Evolutionary conservation across 2,888 invertebrate species (phyloP), one percentile per base, ranked within the genome.

Genomic region (Oligia fasciuncula): DNA sequence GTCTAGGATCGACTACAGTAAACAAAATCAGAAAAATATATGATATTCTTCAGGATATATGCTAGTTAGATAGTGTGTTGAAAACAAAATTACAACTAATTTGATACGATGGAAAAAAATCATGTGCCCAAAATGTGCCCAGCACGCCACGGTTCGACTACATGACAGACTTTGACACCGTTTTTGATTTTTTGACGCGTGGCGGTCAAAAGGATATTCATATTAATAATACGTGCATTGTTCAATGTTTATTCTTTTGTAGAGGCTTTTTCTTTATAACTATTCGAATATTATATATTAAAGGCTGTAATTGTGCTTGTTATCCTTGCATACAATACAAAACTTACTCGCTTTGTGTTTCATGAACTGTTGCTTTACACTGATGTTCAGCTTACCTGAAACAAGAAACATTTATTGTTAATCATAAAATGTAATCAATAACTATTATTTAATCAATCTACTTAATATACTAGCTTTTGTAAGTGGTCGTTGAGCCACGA

Each of bases 341-440:
- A 46, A 19, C 3, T 29, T 68, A 4, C 3, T 14, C 17, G 8
- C 29, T 65, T 23, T 0, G 40, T 40, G 19, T 65, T 65, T 19
- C 19, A 67, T 66, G 1, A 49, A 63, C 0, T 23, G 4, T 17
- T 46, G 57, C 11, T 1, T 19, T 40, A 49, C 4, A 13, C 13
- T 46, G 43, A 35, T 23, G 49, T n/a, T 63, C 23, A 4, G n/a
- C 92, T 93, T 94, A 94, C 94, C 94, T 94, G 94, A 85, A 94
- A 94, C 90, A 92, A 91, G 80, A 77, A 85, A 71, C 73, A 79
- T 76, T 72, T 75, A 51, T 13, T 40, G 6, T 68, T 13, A 63
- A 79, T 51, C 6, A 35, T 71, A 40, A 11, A 66, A 71, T 40
- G 5, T 17, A 68, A 68, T 46, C 4, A 62, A 63, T 57, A 63